Conservation (phyloP, 2,113 vertebrate genomes). For the Psilopsiagon aymara region DNA sequence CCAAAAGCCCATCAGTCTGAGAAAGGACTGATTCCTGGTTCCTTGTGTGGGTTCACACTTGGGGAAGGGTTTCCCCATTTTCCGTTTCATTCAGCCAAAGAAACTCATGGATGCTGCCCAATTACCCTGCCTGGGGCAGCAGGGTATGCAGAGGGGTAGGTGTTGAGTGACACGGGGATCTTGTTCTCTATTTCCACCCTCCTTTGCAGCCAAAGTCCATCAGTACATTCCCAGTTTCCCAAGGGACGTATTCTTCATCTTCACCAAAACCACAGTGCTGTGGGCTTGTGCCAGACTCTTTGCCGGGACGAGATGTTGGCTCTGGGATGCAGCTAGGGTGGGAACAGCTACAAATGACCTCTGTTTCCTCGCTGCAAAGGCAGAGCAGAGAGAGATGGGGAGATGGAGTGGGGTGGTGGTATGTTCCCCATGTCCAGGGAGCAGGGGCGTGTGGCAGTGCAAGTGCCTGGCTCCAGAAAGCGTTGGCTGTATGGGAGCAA, state of each 20-base stretch:
- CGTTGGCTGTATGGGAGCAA: rapidly evolving
- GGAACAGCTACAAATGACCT: slow-evolving; percentile 3
- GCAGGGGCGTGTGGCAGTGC: not conserved
- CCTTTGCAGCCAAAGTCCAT: slow-evolving; percentile 5
- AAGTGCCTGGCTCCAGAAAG: not conserved
- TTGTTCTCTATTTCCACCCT: not conserved
- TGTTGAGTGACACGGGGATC: not conserved
- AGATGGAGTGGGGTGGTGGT: not conserved
- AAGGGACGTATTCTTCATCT: not conserved
- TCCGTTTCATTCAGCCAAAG: not conserved
- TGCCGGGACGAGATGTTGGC: not conserved
- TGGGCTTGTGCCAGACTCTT: not conserved
- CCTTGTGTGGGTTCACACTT: not conserved
- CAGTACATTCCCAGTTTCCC: not conserved
- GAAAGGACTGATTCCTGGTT: not conserved
- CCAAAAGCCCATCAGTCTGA: not conserved
- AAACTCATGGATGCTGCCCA: not conserved
- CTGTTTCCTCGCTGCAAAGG: slow-evolving; percentile 56
- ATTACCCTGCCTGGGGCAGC: not conserved
- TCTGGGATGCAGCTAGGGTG: not conserved
- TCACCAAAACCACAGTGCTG: not conserved
- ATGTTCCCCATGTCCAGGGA: rapidly evolving
- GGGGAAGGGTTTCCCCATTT: not conserved
- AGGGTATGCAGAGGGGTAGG: not conserved
- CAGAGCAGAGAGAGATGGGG: not conserved